phyloP scores from a whole-genome alignment of 1,140 invertebrate genomes.

The Drosophila pallidifrons region DNA sequence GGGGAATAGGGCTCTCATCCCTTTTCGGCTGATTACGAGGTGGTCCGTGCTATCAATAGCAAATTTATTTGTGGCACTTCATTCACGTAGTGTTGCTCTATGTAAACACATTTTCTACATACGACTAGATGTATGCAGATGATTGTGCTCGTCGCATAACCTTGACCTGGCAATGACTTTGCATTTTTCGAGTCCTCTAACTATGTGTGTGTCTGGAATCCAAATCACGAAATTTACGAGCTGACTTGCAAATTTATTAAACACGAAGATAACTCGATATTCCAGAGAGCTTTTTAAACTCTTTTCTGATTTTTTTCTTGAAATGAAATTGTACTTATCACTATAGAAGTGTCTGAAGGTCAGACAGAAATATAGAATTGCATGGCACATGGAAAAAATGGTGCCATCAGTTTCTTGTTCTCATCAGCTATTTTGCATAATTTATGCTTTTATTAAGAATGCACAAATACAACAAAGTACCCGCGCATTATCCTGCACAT shows the following conservation, averaged over 20 bases:
- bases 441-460: slow-evolving; percentile 74
- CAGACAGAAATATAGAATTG: not conserved
- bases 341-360: slow-evolving; percentile 7
- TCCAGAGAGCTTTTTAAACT: slow-evolving; percentile 2
- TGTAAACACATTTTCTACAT: not conserved
- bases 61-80: slow-evolving; percentile 60
- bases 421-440: slow-evolving; percentile 63
- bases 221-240: slow-evolving; percentile 66
- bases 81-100: slow-evolving; percentile 1
- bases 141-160: slow-evolving; percentile 26
- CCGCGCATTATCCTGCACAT: slow-evolving; percentile 29
- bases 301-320: not conserved
- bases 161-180: slow-evolving; percentile 70
- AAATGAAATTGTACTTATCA: not conserved
- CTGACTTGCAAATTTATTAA: slow-evolving; percentile 62
- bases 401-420: slow-evolving; percentile 16
- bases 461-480: slow-evolving; percentile 29
- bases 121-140: not conserved
- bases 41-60: slow-evolving; percentile 60
- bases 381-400: slow-evolving; percentile 9
- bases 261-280: slow-evolving; percentile 29
- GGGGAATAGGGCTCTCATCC: slow-evolving; percentile 59
- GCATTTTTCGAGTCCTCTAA: slow-evolving; percentile 45
- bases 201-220: slow-evolving; percentile 23
- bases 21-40: slow-evolving; percentile 74